Conservation (phyloP, 1,140 invertebrate genomes). For the Neodiprion virginianus region DNA sequence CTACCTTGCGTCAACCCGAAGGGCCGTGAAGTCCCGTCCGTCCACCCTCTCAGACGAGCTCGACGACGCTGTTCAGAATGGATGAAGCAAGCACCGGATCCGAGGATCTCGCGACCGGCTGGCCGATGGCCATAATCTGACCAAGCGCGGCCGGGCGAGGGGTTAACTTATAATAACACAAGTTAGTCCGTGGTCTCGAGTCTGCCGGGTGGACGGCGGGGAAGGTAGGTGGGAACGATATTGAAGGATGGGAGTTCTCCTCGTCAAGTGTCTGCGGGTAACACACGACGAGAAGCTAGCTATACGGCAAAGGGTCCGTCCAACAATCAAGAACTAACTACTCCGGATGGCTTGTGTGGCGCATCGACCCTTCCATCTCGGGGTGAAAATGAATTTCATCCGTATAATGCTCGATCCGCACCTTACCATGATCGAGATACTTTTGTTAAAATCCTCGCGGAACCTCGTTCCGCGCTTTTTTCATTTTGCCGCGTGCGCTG, state of each 20-base stretch:
- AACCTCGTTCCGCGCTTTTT: too few species aligned
- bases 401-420: too few species aligned
- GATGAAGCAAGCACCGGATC: constrained; percentile 30
- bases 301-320: background rate
- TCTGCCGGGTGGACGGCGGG: constrained; percentile 42
- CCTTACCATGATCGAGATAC: too few species aligned
- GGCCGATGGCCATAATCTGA: constrained; percentile 60
- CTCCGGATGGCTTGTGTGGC: background rate
- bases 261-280: background rate
- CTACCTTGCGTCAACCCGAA: too few species aligned
- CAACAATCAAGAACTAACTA: background rate
- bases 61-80: background rate
- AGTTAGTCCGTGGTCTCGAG: constrained; percentile 56
- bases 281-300: background rate
- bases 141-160: constrained; percentile 29
- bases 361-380: too few species aligned
- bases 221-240: background rate
- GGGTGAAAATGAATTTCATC: too few species aligned
- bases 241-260: background rate
- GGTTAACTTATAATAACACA: constrained; percentile 64
- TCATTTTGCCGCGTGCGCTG: too few species aligned
- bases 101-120: constrained; percentile 51
- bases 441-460: too few species aligned
- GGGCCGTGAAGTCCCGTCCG: background rate
- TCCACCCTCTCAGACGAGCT: background rate